A percentile compares a stretch with the other conserved stretches of the same genome.
phyloP scores from a whole-genome alignment of 2,113 vertebrate species.

The Arvicanthis niloticus region DNA sequence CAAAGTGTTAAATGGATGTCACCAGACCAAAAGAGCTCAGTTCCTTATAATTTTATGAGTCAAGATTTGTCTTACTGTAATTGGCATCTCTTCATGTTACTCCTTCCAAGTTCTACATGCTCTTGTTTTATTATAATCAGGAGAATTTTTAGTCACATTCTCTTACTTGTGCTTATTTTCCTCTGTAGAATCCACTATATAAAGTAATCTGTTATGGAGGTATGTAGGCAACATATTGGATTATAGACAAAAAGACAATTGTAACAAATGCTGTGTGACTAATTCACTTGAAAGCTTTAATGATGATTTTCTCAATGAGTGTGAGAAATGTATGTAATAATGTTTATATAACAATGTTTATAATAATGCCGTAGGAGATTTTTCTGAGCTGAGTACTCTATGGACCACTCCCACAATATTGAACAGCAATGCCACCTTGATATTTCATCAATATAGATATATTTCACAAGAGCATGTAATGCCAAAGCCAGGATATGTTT shows the following conservation, averaged over 20 bases:
- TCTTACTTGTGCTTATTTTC: constrained; percentile 72
- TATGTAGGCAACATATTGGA: constrained; percentile 71
- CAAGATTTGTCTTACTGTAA: not conserved
- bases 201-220: constrained; percentile 74
- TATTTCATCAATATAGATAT: constrained; percentile 40
- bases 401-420: constrained; percentile 44
- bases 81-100: not conserved
- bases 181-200: constrained; percentile 47
- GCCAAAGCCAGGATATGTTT: constrained; percentile 23
- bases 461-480: constrained; percentile 49
- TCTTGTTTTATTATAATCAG: constrained; percentile 52
- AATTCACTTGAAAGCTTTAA: constrained; percentile 77
- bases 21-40: not conserved
- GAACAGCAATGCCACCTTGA: constrained; percentile 63
- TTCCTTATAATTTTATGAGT: constrained; percentile 6
- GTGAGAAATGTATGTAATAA: constrained; percentile 51
- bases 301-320: constrained; percentile 71
- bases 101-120: not conserved
- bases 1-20: not conserved
- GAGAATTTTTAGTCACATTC: constrained; percentile 58
- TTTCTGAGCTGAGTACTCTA: not conserved
- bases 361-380: constrained; percentile 52
- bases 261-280: constrained; percentile 49
- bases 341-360: not conserved
- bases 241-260: constrained; percentile 69